These are phyloP conservation scores for Apodemus speciosus DNA, from an alignment of 2,113 vertebrate species.

Conservation along the genomic window DNA sequence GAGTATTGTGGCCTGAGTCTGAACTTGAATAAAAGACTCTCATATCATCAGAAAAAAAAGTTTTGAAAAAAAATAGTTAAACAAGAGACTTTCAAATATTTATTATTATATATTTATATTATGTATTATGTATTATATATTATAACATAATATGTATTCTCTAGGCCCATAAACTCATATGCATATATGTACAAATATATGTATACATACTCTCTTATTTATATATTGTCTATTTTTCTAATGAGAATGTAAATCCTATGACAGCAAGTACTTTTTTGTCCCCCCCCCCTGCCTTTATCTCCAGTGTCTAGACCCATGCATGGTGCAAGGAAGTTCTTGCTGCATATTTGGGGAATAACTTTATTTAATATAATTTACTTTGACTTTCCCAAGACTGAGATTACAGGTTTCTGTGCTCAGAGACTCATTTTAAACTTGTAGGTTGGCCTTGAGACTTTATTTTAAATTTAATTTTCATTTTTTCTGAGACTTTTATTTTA, in stretches of 20 bases:
- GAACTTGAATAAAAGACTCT: too few species aligned
- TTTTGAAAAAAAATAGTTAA: too few species aligned
- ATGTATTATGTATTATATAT: too few species aligned
- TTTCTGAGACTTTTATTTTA: neutral
- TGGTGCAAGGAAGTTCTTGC: neutral
- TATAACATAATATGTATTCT: neutral
- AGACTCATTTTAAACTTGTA: neutral
- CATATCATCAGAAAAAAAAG: too few species aligned
- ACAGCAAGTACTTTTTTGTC: neutral
- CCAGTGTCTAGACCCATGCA: neutral
- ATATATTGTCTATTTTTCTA: neutral
- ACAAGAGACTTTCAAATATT: neutral
- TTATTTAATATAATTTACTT: neutral
- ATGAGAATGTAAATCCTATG: neutral
- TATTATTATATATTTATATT: neutral
- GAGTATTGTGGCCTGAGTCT: too few species aligned
- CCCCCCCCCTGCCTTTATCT: neutral
- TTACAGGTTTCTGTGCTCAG: neutral
- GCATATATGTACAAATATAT: neutral
- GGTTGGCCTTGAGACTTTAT: neutral
- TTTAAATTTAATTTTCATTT: neutral
- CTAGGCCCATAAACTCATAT: neutral
- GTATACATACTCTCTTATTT: neutral
- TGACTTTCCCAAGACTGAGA: neutral
- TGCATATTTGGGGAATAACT: neutral